These are phyloP conservation scores for Balaeniceps rex DNA, from an alignment of 2,113 vertebrate species.

Conservation along the genomic window DNA sequence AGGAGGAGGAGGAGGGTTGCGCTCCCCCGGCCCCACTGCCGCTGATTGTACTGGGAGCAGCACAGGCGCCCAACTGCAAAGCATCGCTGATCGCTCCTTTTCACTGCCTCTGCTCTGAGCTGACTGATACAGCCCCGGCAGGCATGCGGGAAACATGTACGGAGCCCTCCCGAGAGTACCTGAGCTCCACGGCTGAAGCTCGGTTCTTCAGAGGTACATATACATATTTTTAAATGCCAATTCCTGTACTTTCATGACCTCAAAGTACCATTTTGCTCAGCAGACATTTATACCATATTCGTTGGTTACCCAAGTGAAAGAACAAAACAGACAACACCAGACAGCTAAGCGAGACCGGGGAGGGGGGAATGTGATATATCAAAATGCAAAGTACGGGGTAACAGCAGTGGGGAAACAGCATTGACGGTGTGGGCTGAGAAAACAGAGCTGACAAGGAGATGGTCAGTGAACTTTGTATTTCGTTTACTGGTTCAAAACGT, in stretches of 20 bases:
- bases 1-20: not conserved
- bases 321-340: not conserved
- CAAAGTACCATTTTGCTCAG: constrained; percentile 42
- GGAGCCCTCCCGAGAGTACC: not conserved
- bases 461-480: constrained; percentile 20
- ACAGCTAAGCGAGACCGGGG: not conserved
- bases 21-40: accelerated
- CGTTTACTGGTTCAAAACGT: constrained; percentile 32
- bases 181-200: not conserved
- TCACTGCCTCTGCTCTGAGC: not conserved
- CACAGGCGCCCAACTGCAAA: not conserved
- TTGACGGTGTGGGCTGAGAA: constrained; percentile 4
- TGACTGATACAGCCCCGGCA: not conserved
- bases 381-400: constrained; percentile 16
- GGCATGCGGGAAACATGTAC: not conserved
- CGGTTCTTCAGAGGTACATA: not conserved
- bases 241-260: constrained; percentile 18
- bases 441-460: constrained; percentile 28
- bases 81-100: not conserved
- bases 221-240: not conserved
- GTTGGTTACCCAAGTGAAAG: constrained; percentile 48
- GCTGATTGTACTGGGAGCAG: not conserved
- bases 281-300: constrained; percentile 32
- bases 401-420: not conserved
- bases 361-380: not conserved